Evolutionary conservation across 64 coral and sea anemone genomes (phyloP).

Genomic region (Actinia tenebrosa): DNA sequence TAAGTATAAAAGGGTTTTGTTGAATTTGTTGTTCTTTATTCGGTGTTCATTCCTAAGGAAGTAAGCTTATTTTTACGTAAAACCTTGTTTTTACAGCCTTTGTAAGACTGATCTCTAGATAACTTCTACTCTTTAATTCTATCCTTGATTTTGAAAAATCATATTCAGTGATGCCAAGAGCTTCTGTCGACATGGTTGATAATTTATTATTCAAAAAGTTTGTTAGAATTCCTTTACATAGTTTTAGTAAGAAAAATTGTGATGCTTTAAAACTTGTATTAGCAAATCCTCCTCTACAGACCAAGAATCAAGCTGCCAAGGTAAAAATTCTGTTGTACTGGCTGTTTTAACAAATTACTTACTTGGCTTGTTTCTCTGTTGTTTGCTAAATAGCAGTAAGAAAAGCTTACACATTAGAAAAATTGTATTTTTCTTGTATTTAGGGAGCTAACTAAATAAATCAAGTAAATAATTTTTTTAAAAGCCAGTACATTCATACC

Average conservation of each 20-base stretch:
- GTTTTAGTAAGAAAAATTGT: slow-evolving; percentile 67
- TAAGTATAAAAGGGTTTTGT: neutral
- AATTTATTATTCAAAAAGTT: neutral
- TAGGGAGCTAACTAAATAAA: too few relatives aligned
- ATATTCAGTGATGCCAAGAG: too few relatives aligned
- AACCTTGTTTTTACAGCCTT: neutral
- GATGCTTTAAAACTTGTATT: slow-evolving; percentile 89
- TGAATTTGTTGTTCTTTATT: neutral
- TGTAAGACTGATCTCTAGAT: neutral
- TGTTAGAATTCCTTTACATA: slow-evolving; percentile 49
- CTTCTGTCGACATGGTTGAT: neutral
- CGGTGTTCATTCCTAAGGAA: neutral
- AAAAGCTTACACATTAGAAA: too few relatives aligned
- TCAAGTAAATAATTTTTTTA: too few relatives aligned
- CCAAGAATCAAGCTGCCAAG: slow-evolving; percentile 88
- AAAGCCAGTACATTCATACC: too few relatives aligned
- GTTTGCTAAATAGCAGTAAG: too few relatives aligned
- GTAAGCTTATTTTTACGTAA: neutral
- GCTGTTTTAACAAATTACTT: too few relatives aligned
- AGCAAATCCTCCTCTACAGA: slow-evolving; percentile 68
- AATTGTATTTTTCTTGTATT: too few relatives aligned
- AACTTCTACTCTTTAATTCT: too few relatives aligned
- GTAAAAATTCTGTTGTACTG: slow-evolving; percentile 13
- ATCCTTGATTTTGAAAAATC: too few relatives aligned
- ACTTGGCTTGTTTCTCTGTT: too few relatives aligned